Percentiles rank a stretch among this genome's conserved stretches.
Conservation (phyloP, 2,113 vertebrate species). For the Felis chaus region DNA sequence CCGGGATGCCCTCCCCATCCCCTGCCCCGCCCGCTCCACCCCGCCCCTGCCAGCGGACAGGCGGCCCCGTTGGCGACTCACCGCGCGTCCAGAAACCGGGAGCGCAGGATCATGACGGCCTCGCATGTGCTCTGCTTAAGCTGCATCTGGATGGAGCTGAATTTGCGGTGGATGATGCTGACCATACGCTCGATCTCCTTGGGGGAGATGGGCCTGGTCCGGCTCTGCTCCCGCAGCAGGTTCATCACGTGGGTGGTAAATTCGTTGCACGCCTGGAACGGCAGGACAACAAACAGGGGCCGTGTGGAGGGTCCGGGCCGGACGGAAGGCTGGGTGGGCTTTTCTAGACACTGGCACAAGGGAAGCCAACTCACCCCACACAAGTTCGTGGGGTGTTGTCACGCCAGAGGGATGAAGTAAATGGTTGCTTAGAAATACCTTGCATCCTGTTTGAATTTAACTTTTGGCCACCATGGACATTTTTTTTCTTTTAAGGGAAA, state of each 20-base stretch:
- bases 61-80: conserved; percentile 60
- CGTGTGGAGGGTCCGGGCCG: not conserved
- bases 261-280: conserved; percentile 94
- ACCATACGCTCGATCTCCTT: conserved; percentile 99
- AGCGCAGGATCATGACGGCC: conserved; percentile 99
- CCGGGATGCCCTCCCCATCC: not conserved
- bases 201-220: conserved; percentile 97
- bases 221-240: conserved; percentile 96
- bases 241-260: conserved; percentile 99
- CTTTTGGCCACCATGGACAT: not conserved
- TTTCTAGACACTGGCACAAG: not conserved
- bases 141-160: conserved; percentile 99
- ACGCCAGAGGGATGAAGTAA: not conserved
- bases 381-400: not conserved
- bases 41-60: not conserved
- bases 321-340: rapidly evolving
- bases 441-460: not conserved
- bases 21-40: too few relatives aligned
- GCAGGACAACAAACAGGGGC: conserved; percentile 67
- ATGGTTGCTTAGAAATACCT: not conserved
- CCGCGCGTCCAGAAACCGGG: conserved; percentile 97
- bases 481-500: not conserved
- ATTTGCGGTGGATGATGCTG: conserved; percentile 99
- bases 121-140: conserved; percentile 99
- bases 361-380: not conserved